Evolutionary conservation across 1,140 invertebrate species (phyloP), one percentile per base, ranked within the genome.

Genomic region (Atopsyche davidsoni): DNA sequence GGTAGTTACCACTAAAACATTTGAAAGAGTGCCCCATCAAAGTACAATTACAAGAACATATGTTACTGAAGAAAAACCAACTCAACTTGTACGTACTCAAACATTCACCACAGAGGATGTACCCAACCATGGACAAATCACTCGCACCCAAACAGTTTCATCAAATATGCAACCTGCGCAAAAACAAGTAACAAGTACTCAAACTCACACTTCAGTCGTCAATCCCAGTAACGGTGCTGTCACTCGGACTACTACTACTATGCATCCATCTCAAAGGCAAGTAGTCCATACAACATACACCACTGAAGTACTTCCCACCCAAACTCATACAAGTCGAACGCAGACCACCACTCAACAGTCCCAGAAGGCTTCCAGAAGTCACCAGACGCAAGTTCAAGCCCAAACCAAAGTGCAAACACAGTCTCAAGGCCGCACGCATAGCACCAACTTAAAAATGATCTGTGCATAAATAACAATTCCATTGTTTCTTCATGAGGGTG

Each of bases 181-280:
- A 36, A 17, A 25, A 32, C 19, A 52, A 52, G 34, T 43, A 2
- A 43, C 44, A 7, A 39, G 31, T 18, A 57, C 50, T 13, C 17
- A 53, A 3, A 57, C 50, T 1, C 53, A 57, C 38, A 52, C 39
- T 13, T 40, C 55, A 9, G 48, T 51, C 2, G 34, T 52, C 14
- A 50, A 53, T 35, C 55, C 55, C 0, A 18, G 41, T 3, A 23
- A 57, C 18, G 35, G 31, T 17, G 41, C 25, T 31, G 43, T 40
- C 9, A 50, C 46, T 2, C 17, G 28, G 4, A 48, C 46, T 7
- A 44, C 7, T 39, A 21, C 36, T 17, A 3, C 36, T 7, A 28
- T 22, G n/a, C 9, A 43, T 14, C 21, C 13, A 24, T 14, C 9
- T 10, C 21, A 43, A 43, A 43, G 2, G n/a, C 17, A 39, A 39